These are phyloP conservation scores for Pseudoatta argentina DNA, from an alignment of 1,140 invertebrate genomes.

Conservation along the genomic window DNA sequence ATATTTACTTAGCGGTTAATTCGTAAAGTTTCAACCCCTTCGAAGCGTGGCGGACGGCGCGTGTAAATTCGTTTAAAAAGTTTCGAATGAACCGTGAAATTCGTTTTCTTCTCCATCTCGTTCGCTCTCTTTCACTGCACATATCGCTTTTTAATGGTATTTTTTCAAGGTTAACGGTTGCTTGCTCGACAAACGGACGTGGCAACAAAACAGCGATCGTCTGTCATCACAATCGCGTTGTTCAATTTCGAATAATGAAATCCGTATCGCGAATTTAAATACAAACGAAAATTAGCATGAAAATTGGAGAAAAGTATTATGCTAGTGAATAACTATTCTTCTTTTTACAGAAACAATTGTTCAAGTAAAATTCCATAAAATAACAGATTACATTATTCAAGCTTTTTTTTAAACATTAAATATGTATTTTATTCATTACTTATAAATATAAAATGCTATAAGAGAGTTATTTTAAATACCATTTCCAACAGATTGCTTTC, in stretches of 20 bases:
- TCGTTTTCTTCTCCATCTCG: conserved; percentile 68
- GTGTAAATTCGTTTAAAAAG: conserved; percentile 74
- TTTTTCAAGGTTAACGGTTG: conserved; percentile 67
- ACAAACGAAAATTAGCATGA: conserved; percentile 13
- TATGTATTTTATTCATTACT: not conserved
- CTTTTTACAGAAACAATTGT: not conserved
- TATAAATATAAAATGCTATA: conserved; percentile 9
- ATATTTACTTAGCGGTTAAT: conserved; percentile 77
- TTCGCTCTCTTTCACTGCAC: conserved; percentile 63
- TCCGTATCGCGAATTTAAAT: conserved; percentile 47
- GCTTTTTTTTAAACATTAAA: not conserved
- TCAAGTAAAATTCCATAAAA: not conserved
- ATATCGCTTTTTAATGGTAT: conserved; percentile 69
- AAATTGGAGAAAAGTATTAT: not conserved
- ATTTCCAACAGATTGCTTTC: not conserved
- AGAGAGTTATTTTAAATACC: not conserved
- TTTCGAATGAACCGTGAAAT: conserved; percentile 81
- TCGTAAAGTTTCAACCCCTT: conserved; percentile 71
- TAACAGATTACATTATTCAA: not conserved
- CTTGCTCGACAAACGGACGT: conserved; percentile 62
- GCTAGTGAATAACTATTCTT: not conserved
- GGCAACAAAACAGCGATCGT: conserved; percentile 44
- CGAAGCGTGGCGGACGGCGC: conserved; percentile 37
- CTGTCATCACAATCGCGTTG: conserved; percentile 48
- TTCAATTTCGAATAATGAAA: conserved; percentile 71